These are phyloP conservation scores for Drosophila gaucha DNA, from an alignment of 2,888 invertebrate genomes.

Conservation along the genomic window DNA sequence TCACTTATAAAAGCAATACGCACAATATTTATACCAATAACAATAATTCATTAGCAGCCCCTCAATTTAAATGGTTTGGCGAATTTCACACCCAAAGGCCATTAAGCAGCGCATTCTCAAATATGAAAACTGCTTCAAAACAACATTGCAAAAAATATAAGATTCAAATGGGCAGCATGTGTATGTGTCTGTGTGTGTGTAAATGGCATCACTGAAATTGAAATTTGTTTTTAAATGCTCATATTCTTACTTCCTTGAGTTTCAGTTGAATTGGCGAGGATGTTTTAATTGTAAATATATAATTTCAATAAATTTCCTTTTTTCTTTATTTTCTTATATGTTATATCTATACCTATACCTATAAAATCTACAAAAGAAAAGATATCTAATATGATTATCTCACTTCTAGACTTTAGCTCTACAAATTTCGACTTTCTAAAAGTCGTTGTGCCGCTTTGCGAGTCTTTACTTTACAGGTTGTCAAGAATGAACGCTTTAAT, in stretches of 20 bases:
- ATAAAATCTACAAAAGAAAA: too few relatives aligned
- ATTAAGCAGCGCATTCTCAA: slow-evolving; percentile 19
- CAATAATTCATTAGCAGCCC: slow-evolving; percentile 63
- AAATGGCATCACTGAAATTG: too few relatives aligned
- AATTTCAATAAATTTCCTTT: too few relatives aligned
- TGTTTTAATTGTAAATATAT: too few relatives aligned
- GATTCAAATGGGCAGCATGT: background rate
- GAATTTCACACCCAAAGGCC: slow-evolving; percentile 27
- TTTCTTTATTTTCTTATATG: background rate
- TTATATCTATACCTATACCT: too few relatives aligned
- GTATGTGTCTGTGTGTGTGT: background rate
- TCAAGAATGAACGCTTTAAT: slow-evolving; percentile 1
- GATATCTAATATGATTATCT: too few relatives aligned
- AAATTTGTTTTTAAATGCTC: too few relatives aligned
- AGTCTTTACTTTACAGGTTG: background rate
- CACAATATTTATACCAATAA: slow-evolving; percentile 59
- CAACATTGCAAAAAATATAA: slow-evolving; percentile 4
- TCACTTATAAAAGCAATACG: slow-evolving; percentile 51
- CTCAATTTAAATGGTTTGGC: slow-evolving; percentile 25
- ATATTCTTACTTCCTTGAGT: background rate
- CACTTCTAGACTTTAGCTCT: too few relatives aligned
- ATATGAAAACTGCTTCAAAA: slow-evolving; percentile 14
- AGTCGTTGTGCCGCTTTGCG: too few relatives aligned
- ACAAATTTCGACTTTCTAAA: too few relatives aligned
- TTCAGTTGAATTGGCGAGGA: too few relatives aligned